A percentile compares a stretch with the other conserved stretches of the same genome.
These are phyloP conservation scores for Aricia artaxerxes DNA, from an alignment of 2,888 invertebrate species.

Conservation along the genomic window DNA sequence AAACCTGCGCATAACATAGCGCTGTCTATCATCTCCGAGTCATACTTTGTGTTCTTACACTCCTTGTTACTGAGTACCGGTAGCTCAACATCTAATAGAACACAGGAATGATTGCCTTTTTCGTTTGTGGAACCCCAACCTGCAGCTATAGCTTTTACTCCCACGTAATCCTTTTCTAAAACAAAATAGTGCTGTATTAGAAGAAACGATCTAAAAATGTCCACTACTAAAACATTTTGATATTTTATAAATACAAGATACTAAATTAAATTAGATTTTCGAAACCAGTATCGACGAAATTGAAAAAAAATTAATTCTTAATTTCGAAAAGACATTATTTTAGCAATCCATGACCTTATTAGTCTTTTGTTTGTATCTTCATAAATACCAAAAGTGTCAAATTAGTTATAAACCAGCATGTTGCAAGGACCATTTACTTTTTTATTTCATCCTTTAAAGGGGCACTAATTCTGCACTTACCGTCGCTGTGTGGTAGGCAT, in stretches of 20 bases:
- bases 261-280: neutral
- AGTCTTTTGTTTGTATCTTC: neutral
- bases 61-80: slow-evolving; percentile 84
- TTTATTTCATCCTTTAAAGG: neutral
- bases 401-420: neutral
- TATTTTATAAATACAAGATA: neutral
- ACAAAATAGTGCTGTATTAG: slow-evolving; percentile 27
- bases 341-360: neutral
- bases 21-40: slow-evolving; percentile 89
- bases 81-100: slow-evolving; percentile 90
- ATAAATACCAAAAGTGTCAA: neutral
- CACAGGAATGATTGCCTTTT: slow-evolving; percentile 90
- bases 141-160: slow-evolving; percentile 86
- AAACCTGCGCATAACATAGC: slow-evolving; percentile 94
- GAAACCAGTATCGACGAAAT: neutral
- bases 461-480: slow-evolving; percentile 57
- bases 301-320: too few species aligned
- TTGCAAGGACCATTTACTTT: neutral
- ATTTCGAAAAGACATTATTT: too few species aligned
- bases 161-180: slow-evolving; percentile 74
- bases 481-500: slow-evolving; percentile 86
- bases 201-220: neutral
- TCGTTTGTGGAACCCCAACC: slow-evolving; percentile 94
- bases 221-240: neutral
- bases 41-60: slow-evolving; percentile 88